Conservation (phyloP, 2,888 invertebrate species). For the Lutraria lutraria region DNA sequence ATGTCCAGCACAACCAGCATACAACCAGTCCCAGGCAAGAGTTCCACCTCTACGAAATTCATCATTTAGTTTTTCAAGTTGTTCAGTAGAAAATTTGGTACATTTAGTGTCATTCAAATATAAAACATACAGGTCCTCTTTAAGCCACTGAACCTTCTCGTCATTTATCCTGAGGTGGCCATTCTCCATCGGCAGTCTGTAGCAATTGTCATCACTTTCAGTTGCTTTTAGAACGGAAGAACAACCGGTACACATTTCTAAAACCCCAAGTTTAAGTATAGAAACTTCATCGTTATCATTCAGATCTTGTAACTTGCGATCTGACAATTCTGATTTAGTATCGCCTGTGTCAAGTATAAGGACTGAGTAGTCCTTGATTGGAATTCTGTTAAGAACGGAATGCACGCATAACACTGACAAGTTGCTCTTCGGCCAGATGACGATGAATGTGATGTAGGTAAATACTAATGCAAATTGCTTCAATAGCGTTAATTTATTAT, state of each 20-base stretch:
- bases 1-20: slow-evolving; percentile 62
- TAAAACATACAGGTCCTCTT: slow-evolving; percentile 61
- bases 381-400: not conserved
- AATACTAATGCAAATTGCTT: slow-evolving; percentile 62
- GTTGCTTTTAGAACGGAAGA: slow-evolving; percentile 12
- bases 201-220: not conserved
- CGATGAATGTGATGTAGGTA: slow-evolving; percentile 57
- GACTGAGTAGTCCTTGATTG: slow-evolving; percentile 4
- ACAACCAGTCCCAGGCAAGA: slow-evolving; percentile 72
- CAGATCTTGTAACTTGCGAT: not conserved
- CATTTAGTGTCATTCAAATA: slow-evolving; percentile 47
- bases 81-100: slow-evolving; percentile 39
- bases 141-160: slow-evolving; percentile 53
- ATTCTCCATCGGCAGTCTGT: slow-evolving; percentile 41
- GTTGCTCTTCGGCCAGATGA: slow-evolving; percentile 52
- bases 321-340: not conserved
- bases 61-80: slow-evolving; percentile 66
- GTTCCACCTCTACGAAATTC: slow-evolving; percentile 73
- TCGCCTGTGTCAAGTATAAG: slow-evolving; percentile 35
- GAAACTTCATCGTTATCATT: slow-evolving; percentile 16
- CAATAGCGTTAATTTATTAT: slow-evolving; percentile 56
- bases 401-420: not conserved
- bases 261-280: slow-evolving; percentile 21
- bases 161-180: slow-evolving; percentile 36
- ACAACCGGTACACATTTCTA: slow-evolving; percentile 48